Base-by-base conservation (phyloP, 2,888 invertebrate species). In the Hyposoter dolosus region DNA sequence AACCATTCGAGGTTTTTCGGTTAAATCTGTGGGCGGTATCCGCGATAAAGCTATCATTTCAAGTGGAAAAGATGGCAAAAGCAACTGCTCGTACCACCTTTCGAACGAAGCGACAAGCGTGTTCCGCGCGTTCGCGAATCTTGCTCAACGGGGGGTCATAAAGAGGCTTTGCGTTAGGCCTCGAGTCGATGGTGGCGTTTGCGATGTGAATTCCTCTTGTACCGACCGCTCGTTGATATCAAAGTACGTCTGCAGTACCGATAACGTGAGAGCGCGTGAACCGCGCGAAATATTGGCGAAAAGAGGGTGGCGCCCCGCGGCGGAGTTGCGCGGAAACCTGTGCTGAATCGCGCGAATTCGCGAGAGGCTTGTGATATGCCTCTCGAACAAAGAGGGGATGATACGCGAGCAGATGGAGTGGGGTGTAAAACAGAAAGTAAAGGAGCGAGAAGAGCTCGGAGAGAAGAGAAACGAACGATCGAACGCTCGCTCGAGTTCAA, bases 261-360 rank as follows among this genome's bases (percentile, higher is more conserved):
- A 93, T 93, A 66, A 65, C 28, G 23, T 45, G n/a, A 69, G 86
- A 77, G 88, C 60, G 83, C 80, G 83, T 19, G 80, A 81, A 74
- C 77, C 87, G 81, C 82, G 82, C 63, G 63, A 65, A 63, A n/a
- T 75, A 76, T 90, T 92, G 89, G 92, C 91, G 89, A 92, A 89
- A 89, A 91, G 91, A 90, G 85, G 76, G 93, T 94, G 93, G 93
- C 93, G 93, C 92, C 94, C 84, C 91, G 83, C 0, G 19, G 81
- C 89, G 93, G 90, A 82, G 60, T 28, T 47, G 28, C 66, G 79
- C 76, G 71, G 74, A 79, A 90, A 88, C 87, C 32, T 40, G 81
- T 75, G 50, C 19, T 4, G 43, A 76, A 28, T 66, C 56, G 35
- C 35, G 47, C 9, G n/a, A 50, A 65, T 35, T 19, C 35, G 53